Evolutionary conservation across 1,140 invertebrate species (phyloP).

Genomic region (Atta cephalotes): DNA sequence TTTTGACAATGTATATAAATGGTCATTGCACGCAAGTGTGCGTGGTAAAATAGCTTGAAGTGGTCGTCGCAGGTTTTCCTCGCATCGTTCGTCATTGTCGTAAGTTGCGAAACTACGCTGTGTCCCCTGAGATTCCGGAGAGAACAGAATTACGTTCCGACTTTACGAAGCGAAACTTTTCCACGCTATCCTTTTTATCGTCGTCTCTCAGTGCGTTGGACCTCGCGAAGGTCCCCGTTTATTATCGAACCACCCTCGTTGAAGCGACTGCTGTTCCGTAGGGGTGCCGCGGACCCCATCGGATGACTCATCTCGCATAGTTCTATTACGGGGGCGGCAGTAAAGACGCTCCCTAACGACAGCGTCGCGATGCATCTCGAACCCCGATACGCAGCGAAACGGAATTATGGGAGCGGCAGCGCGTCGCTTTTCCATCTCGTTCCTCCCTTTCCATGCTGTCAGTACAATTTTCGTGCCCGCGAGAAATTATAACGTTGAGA

Average conservation of each 20-base stretch:
- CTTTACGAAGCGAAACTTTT: constrained; percentile 50
- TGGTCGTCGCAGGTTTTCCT: constrained; percentile 39
- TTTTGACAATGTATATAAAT: background rate
- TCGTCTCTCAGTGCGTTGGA: constrained; percentile 52
- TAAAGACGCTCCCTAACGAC: constrained; percentile 21
- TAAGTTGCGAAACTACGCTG: constrained; percentile 11
- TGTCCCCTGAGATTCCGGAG: constrained; percentile 41
- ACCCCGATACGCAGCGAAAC: constrained; percentile 36
- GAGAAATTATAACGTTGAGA: constrained; percentile 32
- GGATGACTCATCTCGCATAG: constrained; percentile 73
- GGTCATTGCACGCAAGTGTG: background rate
- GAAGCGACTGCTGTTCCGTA: constrained; percentile 56
- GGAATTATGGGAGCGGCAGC: constrained; percentile 36
- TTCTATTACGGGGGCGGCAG: constrained; percentile 10
- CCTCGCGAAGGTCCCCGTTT: constrained; percentile 63
- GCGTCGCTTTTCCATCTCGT: background rate
- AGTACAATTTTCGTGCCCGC: constrained; percentile 42
- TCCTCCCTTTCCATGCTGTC: background rate
- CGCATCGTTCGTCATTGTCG: constrained; percentile 61
- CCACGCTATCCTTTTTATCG: constrained; percentile 57
- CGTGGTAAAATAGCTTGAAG: constrained; percentile 19
- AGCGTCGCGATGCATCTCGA: constrained; percentile 37
- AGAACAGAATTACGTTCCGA: constrained; percentile 46
- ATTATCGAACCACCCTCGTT: constrained; percentile 66
- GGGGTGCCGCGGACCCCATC: constrained; percentile 60